Evolutionary conservation across 2,113 vertebrate species (phyloP).

Genomic region (Anarhynchus alexandrinus): DNA sequence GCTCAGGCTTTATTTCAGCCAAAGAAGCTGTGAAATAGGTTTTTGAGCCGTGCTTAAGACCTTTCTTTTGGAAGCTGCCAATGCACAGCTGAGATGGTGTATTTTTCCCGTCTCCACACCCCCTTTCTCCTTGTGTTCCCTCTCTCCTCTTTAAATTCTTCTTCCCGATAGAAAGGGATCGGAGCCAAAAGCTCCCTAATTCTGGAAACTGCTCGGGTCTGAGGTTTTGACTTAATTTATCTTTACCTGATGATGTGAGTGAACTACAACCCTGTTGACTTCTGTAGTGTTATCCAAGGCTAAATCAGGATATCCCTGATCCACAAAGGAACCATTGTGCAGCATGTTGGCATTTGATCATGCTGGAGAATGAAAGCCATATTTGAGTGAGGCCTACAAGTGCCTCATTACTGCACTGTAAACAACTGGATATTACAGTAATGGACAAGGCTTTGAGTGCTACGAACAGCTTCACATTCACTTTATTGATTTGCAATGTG

Average conservation of each 20-base stretch:
- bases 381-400: constrained; percentile 48
- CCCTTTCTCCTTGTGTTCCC: not conserved
- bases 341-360: constrained; percentile 39
- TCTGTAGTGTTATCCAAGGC: not conserved
- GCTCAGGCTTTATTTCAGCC: not conserved
- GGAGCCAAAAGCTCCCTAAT: not conserved
- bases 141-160: not conserved
- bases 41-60: not conserved
- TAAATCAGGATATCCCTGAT: not conserved
- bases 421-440: constrained; percentile 46
- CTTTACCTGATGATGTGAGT: constrained; percentile 40
- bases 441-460: constrained; percentile 53
- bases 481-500: constrained; percentile 61
- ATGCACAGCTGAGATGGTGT: not conserved
- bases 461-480: constrained; percentile 1
- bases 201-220: not conserved
- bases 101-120: not conserved
- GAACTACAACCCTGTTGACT: constrained; percentile 25
- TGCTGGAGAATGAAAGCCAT: constrained; percentile 58
- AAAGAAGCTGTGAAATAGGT: constrained; percentile 1
- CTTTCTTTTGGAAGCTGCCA: not conserved
- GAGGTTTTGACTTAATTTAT: constrained; percentile 26
- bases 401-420: constrained; percentile 62
- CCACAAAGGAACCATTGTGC: constrained; percentile 52
- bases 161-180: not conserved